These are phyloP conservation scores for Toxotes lorentzi DNA, from an alignment of 2,797 vertebrate genomes.

Conservation along the genomic window DNA sequence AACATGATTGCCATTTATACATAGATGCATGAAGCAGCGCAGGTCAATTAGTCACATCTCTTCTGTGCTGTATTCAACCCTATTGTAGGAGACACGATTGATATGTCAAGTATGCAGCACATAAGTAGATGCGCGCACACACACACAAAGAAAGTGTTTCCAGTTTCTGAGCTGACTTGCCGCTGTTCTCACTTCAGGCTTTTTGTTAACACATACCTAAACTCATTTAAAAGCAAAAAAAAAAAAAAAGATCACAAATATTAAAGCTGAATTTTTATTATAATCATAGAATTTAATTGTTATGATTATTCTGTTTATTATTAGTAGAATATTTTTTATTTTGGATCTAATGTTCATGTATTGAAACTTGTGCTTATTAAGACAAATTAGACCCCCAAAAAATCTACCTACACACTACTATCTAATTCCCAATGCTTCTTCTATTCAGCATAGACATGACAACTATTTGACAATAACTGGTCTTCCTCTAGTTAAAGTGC, in stretches of 20 bases:
- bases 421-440: background rate
- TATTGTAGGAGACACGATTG: conserved; percentile 21
- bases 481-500: conserved; percentile 1
- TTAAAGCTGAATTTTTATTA: background rate
- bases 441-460: background rate
- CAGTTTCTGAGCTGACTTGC: background rate
- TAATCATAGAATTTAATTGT: background rate
- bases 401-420: no score
- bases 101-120: conserved; percentile 39
- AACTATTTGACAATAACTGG: background rate
- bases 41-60: conserved; percentile 60
- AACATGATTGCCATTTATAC: conserved; percentile 54
- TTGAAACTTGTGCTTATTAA: background rate
- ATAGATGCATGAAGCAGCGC: conserved; percentile 33
- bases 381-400: background rate
- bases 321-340: background rate
- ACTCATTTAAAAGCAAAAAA: background rate
- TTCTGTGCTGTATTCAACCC: conserved; percentile 36
- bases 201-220: background rate
- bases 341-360: background rate
- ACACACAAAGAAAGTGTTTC: conserved; percentile 17
- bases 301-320: background rate
- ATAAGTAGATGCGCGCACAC: conserved; percentile 24
- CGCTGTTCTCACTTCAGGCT: background rate
- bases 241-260: background rate